phyloP scores from a whole-genome alignment of 1,140 invertebrate species.

The Steinernema khuongi region DNA sequence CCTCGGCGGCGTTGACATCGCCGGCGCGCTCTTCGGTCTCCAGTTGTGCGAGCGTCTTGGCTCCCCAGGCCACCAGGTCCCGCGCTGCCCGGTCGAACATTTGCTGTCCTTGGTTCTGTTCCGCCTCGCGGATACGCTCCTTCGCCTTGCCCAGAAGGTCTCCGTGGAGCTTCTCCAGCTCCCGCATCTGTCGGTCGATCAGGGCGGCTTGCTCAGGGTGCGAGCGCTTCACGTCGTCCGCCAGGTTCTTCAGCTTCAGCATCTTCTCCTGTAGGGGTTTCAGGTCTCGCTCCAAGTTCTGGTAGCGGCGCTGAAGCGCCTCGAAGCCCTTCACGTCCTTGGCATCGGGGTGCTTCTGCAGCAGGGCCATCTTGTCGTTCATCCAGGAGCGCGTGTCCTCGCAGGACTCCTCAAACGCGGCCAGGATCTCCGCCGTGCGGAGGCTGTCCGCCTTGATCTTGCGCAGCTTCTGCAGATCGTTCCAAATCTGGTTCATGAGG shows the following conservation, averaged over 20 bases:
- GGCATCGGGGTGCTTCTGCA: slow-evolving; percentile 68
- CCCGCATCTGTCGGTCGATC: slow-evolving; percentile 75
- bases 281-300: slow-evolving; percentile 66
- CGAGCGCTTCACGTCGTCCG: slow-evolving; percentile 70
- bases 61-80: slow-evolving; percentile 69
- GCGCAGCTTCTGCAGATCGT: slow-evolving; percentile 78
- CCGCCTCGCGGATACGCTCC: slow-evolving; percentile 64
- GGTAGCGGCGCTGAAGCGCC: slow-evolving; percentile 76
- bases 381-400: slow-evolving; percentile 89
- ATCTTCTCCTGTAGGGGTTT: slow-evolving; percentile 57
- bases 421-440: slow-evolving; percentile 71
- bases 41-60: slow-evolving; percentile 72
- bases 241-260: slow-evolving; percentile 41
- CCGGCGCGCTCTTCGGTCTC: slow-evolving; percentile 68
- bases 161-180: slow-evolving; percentile 80
- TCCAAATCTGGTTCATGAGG: slow-evolving; percentile 70
- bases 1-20: slow-evolving; percentile 70
- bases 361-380: slow-evolving; percentile 75
- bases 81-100: slow-evolving; percentile 74
- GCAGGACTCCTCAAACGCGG: slow-evolving; percentile 84
- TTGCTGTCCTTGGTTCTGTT: slow-evolving; percentile 86
- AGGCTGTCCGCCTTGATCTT: slow-evolving; percentile 80
- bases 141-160: slow-evolving; percentile 65
- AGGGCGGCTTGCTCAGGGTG: slow-evolving; percentile 82
- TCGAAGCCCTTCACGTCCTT: slow-evolving; percentile 83